Evolutionary conservation across 30 jellyfish, hydroid and myxozoan genomes (phyloP).

Genomic region (Pelagia noctiluca): DNA sequence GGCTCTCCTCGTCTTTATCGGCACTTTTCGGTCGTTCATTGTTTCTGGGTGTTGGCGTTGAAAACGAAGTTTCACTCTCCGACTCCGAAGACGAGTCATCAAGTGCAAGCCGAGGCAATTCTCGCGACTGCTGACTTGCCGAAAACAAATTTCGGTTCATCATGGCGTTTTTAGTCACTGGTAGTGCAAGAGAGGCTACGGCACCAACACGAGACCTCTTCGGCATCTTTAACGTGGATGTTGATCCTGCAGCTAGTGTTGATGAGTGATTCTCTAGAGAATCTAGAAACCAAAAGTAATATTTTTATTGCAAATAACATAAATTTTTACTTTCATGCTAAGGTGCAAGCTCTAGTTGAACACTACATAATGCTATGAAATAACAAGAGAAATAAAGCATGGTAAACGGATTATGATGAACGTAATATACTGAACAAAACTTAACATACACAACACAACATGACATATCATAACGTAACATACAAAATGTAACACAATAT

Average conservation of each 20-base stretch:
- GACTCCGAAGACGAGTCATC: slow-evolving; percentile 59
- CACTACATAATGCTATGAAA: too few relatives aligned
- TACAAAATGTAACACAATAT: too few relatives aligned
- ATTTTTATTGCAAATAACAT: neutral
- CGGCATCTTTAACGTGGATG: neutral
- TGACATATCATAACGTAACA: too few relatives aligned
- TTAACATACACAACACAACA: too few relatives aligned
- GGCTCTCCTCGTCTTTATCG: too few relatives aligned
- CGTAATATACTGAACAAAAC: too few relatives aligned
- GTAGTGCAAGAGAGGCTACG: neutral
- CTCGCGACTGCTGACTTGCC: neutral
- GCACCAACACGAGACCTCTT: slow-evolving; percentile 4
- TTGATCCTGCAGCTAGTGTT: neutral
- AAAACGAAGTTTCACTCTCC: slow-evolving; percentile 65
- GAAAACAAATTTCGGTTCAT: neutral
- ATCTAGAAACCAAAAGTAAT: neutral
- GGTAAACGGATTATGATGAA: too few relatives aligned
- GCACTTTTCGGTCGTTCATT: slow-evolving; percentile 49
- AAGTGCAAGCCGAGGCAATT: slow-evolving; percentile 68
- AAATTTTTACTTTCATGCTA: too few relatives aligned
- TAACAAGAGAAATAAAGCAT: too few relatives aligned
- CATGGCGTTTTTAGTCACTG: slow-evolving; percentile 8
- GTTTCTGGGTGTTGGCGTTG: slow-evolving; percentile 20
- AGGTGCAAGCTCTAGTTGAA: too few relatives aligned
- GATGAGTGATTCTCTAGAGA: neutral